Evolutionary conservation across 2,113 vertebrate species (phyloP).

Genomic region (Glaucidium brasilianum): DNA sequence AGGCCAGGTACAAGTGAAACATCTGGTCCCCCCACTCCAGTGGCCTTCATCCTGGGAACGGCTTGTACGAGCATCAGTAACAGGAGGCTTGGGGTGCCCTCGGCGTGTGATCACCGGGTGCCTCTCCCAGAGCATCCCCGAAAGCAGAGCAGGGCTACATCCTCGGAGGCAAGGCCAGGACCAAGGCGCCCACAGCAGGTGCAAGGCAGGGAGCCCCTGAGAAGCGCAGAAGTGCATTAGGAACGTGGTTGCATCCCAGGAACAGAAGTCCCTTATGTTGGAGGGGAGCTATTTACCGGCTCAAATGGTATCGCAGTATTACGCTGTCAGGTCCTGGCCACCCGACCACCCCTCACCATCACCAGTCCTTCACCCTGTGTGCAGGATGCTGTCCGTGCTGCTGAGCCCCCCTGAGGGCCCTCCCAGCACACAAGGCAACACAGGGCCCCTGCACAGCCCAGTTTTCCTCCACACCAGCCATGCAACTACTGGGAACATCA

Average conservation of each 20-base stretch:
- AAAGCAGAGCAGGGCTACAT: background rate
- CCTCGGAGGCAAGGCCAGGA: background rate
- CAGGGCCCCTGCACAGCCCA: background rate
- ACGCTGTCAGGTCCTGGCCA: background rate
- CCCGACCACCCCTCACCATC: background rate
- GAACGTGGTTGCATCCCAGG: background rate
- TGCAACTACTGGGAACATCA: background rate
- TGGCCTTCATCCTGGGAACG: background rate
- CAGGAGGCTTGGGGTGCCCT: accelerated
- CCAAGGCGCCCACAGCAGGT: background rate
- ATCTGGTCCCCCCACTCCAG: background rate
- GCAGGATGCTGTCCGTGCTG: background rate
- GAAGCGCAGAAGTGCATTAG: background rate
- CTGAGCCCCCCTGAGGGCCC: background rate
- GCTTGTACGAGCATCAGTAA: accelerated
- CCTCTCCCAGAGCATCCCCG: background rate
- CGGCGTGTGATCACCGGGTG: accelerated
- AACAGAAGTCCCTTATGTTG: background rate
- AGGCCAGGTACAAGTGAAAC: background rate
- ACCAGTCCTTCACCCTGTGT: background rate
- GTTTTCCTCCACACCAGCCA: background rate
- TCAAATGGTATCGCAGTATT: background rate
- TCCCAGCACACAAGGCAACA: background rate
- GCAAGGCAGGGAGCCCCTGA: background rate
- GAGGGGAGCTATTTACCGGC: background rate